Evolutionary conservation across 2,113 vertebrate species (phyloP).

Genomic region (Boleophthalmus pectinirostris): DNA sequence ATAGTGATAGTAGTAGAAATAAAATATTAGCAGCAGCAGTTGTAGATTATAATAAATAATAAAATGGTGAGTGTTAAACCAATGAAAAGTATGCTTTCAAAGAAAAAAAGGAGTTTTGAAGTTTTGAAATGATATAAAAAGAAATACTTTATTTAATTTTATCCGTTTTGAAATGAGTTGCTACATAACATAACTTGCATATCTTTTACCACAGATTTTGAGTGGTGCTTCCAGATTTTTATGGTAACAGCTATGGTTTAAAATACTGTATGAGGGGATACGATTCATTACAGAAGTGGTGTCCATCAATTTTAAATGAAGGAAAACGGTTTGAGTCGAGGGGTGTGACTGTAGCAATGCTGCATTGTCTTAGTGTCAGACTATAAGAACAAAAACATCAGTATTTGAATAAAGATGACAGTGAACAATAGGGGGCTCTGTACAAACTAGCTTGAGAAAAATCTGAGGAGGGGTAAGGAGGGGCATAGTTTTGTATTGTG

Average conservation of each 20-base stretch:
- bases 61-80: too few species aligned
- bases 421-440: conserved; percentile 52
- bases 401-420: conserved; percentile 46
- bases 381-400: conserved; percentile 49
- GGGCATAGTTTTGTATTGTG: neutral
- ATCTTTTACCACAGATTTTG: neutral
- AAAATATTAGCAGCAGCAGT: neutral
- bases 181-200: neutral
- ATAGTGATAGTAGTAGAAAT: too few species aligned
- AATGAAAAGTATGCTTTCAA: neutral
- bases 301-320: conserved; percentile 17
- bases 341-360: neutral
- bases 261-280: neutral
- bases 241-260: neutral
- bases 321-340: conserved; percentile 2
- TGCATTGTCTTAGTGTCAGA: conserved; percentile 54
- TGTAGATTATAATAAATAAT: too few species aligned
- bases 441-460: conserved; percentile 35
- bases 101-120: neutral
- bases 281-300: neutral
- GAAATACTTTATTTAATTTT: neutral
- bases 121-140: neutral
- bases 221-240: neutral
- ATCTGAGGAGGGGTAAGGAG: conserved; percentile 10
- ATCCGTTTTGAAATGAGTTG: neutral